A percentile compares a stretch with the other conserved stretches of the same genome.
These are phyloP conservation scores for Apotomis capreana DNA, from an alignment of 2,888 invertebrate genomes.

Conservation along the genomic window DNA sequence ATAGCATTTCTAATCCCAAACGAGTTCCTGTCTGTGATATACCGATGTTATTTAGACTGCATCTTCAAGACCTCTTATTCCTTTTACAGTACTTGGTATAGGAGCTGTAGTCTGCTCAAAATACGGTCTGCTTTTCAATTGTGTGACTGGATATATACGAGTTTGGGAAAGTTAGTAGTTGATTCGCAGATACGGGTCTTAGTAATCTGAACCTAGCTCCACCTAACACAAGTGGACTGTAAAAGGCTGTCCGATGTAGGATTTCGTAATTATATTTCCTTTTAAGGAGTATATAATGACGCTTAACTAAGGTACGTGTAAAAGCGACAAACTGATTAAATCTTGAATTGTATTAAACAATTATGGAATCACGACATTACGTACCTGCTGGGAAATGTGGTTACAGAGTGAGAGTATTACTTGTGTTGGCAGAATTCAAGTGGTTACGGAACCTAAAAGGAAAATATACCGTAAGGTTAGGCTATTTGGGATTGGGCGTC, in stretches of 20 bases:
- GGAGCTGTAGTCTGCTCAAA: not conserved
- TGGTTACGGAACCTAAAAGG: not conserved
- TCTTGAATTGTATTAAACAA: conserved; percentile 30
- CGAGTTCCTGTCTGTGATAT: conserved; percentile 33
- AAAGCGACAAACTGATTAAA: conserved; percentile 33
- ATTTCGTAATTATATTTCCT: conserved; percentile 40
- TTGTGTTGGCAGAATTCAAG: not conserved
- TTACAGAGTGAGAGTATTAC: not conserved
- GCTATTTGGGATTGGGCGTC: no score
- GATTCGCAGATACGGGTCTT: conserved; percentile 26
- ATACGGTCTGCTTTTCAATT: not conserved
- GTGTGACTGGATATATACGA: not conserved
- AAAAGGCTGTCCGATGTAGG: conserved; percentile 22
- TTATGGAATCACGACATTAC: conserved; percentile 35
- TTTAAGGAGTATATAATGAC: conserved; percentile 37
- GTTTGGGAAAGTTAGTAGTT: conserved; percentile 16
- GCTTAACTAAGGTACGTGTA: conserved; percentile 21
- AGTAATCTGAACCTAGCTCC: conserved; percentile 11
- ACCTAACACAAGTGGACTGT: conserved; percentile 1
- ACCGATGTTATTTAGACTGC: conserved; percentile 30
- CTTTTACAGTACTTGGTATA: not conserved
- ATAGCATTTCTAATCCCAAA: conserved; percentile 32
- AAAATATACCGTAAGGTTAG: not conserved
- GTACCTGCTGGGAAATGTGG: not conserved
- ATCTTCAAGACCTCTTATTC: not conserved